These are phyloP conservation scores for Drosophila asahinai DNA, from an alignment of 1,140 invertebrate genomes.

Conservation along the genomic window DNA sequence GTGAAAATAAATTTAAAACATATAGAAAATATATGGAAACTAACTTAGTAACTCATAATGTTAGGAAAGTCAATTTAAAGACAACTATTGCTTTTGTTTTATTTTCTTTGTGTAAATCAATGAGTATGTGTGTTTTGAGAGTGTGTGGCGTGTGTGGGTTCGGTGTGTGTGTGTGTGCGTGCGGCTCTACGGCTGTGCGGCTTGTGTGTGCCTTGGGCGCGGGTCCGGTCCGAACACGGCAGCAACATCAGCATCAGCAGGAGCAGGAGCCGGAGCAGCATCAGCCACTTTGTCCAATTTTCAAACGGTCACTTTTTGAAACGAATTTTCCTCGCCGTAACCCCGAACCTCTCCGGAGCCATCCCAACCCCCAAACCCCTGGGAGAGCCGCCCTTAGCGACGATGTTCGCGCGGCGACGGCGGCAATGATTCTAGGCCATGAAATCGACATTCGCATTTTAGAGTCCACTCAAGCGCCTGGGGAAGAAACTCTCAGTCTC, in stretches of 20 bases:
- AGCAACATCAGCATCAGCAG: slow-evolving; percentile 49
- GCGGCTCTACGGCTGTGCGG: slow-evolving; percentile 70
- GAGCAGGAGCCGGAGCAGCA: slow-evolving; percentile 64
- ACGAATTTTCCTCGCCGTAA: slow-evolving; percentile 67
- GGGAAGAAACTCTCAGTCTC: slow-evolving; percentile 23
- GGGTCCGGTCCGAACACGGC: slow-evolving; percentile 55
- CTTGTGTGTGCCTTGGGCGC: slow-evolving; percentile 80
- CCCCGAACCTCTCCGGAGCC: slow-evolving; percentile 10
- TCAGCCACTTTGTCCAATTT: slow-evolving; percentile 82
- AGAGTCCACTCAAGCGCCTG: slow-evolving; percentile 70
- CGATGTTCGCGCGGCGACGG: slow-evolving; percentile 53
- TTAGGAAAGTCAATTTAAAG: no score
- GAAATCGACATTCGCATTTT: slow-evolving; percentile 80
- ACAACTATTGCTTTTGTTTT: no score
- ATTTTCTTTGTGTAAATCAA: slow-evolving; percentile 4
- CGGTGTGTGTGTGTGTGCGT: slow-evolving; percentile 14
- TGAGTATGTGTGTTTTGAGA: slow-evolving; percentile 7
- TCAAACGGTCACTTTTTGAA: slow-evolving; percentile 82
- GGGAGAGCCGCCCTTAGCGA: slow-evolving; percentile 46
- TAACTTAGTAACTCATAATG: no score
- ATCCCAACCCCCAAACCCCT: not conserved
- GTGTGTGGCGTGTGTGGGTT: slow-evolving; percentile 7
- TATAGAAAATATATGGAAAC: no score
- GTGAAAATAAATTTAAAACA: not conserved
- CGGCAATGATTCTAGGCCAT: slow-evolving; percentile 77